These are phyloP conservation scores for Dendrocincla tyrannina DNA, from an alignment of 2,797 vertebrate species.

Conservation along the genomic window DNA sequence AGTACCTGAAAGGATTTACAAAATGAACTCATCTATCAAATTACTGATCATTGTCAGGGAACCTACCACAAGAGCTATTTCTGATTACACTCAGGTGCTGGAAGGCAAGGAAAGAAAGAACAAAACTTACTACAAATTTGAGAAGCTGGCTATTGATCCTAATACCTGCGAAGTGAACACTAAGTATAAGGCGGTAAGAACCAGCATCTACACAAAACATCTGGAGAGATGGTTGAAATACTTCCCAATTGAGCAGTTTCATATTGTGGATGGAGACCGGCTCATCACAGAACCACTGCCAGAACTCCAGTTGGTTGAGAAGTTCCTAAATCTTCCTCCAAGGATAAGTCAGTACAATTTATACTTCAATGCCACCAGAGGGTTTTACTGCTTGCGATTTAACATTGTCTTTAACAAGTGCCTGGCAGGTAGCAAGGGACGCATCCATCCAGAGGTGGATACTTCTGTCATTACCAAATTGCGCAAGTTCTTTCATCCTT, in stretches of 20 bases:
- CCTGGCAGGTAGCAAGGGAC: slow-evolving; percentile 97
- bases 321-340: slow-evolving; percentile 90
- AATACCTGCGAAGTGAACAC: slow-evolving; percentile 94
- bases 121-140: slow-evolving; percentile 95
- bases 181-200: slow-evolving; percentile 94
- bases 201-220: slow-evolving; percentile 96
- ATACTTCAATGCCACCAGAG: slow-evolving; percentile 95
- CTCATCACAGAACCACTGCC: slow-evolving; percentile 92
- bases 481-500: slow-evolving; percentile 94
- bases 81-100: slow-evolving; percentile 95
- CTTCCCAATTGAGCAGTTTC: slow-evolving; percentile 94
- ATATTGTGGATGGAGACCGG: slow-evolving; percentile 92
- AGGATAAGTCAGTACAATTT: slow-evolving; percentile 94
- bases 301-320: slow-evolving; percentile 92
- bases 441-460: slow-evolving; percentile 92
- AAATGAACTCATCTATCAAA: slow-evolving; percentile 97
- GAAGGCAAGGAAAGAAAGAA: slow-evolving; percentile 96
- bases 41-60: slow-evolving; percentile 94
- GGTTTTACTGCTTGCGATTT: slow-evolving; percentile 96
- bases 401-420: slow-evolving; percentile 97
- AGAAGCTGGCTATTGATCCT: slow-evolving; percentile 90
- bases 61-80: slow-evolving; percentile 93
- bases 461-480: slow-evolving; percentile 90
- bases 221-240: slow-evolving; percentile 94
- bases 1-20: slow-evolving; percentile 96